Evolutionary conservation across 92 coral and sea anemone genomes (phyloP), one percentile per base, ranked within the genome.

Genomic region (Paramuricea clavata): DNA sequence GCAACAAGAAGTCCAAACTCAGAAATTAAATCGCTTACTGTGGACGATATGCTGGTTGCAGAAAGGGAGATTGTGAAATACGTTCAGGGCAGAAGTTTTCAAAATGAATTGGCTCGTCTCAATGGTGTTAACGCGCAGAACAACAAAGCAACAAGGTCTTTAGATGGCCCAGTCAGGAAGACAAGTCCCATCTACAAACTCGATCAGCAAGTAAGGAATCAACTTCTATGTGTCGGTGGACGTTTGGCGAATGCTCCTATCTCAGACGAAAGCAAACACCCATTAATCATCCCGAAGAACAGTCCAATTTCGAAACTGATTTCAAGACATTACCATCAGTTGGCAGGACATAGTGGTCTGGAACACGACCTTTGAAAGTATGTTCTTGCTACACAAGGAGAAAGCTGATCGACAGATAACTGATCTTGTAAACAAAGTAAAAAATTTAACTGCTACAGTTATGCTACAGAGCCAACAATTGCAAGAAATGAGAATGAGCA

Each of bases 231-330:
- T 39, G 80, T 82, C 11, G 87, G 81, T 10, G 87, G 87, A 68
- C 87, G 87, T 32, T 27, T 82, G 7, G 7, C 43, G 2, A 43
- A 50, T 31, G 57, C 82, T 2, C 41, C 31, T 3, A 33, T 82
- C 12, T 26, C 71, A n/a, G 50, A 82, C 6, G 81, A 65, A 65
- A 33, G 72, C 16, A 65, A 65, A 16, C 84, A 78, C 28, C 86
- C 86, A 62, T 12, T 65, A 6, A 81, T 81, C 33, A 8, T 81
- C 22, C 86, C 86, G 16, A 61, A 65, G 49, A 62, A 81, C 36
- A 31, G 69, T 49, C 79, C 67, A 50, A 33, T 65, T 72, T 41
- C 30, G 56, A 32, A 32, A 33, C 30, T 81, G 49, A 81, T 81
- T 49, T 28, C 69, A 47, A 7, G 16, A n/a, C 64, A 82, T 36